Percentiles rank a stretch among this genome's conserved stretches.
phyloP scores from a whole-genome alignment of 2,113 vertebrate genomes.

The Malurus cyaneus region DNA sequence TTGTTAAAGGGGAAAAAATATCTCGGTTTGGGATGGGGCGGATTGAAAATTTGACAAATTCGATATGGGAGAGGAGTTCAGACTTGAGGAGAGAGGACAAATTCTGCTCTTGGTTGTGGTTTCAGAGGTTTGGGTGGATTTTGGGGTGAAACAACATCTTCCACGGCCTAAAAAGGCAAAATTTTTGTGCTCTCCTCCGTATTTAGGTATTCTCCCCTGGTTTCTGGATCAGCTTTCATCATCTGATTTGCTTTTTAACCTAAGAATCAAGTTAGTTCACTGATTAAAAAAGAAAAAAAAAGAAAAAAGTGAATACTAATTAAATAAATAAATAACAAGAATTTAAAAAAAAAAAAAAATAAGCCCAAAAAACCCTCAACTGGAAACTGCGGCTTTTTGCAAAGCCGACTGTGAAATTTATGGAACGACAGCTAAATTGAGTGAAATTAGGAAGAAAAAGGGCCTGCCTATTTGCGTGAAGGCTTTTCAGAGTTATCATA shows the following conservation, averaged over 20 bases:
- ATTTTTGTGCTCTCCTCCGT: fast-evolving
- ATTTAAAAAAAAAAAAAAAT: background rate
- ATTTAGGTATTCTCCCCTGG: background rate
- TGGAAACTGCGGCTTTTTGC: conserved; percentile 8
- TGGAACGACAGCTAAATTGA: conserved; percentile 38
- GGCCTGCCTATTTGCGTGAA: conserved; percentile 12
- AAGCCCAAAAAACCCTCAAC: background rate
- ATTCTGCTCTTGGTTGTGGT: background rate
- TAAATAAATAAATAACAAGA: conserved; percentile 3
- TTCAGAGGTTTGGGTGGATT: background rate
- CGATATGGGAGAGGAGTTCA: fast-evolving
- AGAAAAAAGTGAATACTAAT: background rate
- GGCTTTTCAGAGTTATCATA: conserved; percentile 15
- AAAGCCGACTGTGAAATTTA: conserved; percentile 16
- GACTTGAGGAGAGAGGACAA: background rate
- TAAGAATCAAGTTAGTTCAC: background rate
- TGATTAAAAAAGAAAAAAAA: background rate
- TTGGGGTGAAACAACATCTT: background rate
- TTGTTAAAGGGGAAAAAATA: background rate
- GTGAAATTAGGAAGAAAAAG: conserved; percentile 46
- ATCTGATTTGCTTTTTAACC: background rate
- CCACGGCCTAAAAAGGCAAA: background rate
- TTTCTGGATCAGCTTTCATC: background rate
- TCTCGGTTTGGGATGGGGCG: background rate
- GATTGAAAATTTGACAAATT: fast-evolving